These are phyloP conservation scores for Parambassis ranga DNA, from an alignment of 2,797 vertebrate species.

Conservation along the genomic window DNA sequence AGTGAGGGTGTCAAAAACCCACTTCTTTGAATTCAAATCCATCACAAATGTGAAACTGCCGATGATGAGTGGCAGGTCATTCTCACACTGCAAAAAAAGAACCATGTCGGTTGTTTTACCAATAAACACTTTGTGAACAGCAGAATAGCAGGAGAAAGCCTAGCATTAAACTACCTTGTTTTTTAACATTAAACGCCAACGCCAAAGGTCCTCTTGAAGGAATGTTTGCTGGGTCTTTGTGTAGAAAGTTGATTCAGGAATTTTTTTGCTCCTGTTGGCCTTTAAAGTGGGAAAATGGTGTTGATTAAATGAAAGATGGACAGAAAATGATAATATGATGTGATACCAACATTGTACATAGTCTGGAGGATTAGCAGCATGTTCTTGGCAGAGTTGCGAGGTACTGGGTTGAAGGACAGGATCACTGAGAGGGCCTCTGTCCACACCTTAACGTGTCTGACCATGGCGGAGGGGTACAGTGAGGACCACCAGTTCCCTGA, in stretches of 20 bases:
- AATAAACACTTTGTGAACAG: no score
- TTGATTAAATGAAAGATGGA: background rate
- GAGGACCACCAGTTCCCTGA: constrained; percentile 59
- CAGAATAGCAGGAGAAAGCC: no score
- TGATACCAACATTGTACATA: constrained; percentile 60
- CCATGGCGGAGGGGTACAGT: constrained; percentile 22
- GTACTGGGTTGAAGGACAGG: background rate
- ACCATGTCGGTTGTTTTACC: no score
- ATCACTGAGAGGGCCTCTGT: constrained; percentile 39
- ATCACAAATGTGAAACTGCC: constrained; percentile 59
- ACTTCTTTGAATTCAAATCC: constrained; percentile 65
- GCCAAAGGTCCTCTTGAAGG: constrained; percentile 14
- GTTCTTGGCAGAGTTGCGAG: constrained; percentile 8
- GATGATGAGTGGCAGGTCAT: constrained; percentile 26
- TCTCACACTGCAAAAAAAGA: constrained; percentile 16
- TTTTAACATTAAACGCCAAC: constrained; percentile 15
- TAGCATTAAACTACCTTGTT: no score
- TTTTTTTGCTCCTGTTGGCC: constrained; percentile 49
- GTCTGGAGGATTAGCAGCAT: constrained; percentile 59
- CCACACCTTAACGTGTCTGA: constrained; percentile 63
- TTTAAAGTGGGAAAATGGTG: constrained; percentile 8
- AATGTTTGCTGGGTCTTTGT: background rate
- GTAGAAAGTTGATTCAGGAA: constrained; percentile 43
- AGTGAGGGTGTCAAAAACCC: constrained; percentile 31
- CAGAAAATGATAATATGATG: background rate